Base-by-base conservation (phyloP, 2,113 vertebrate genomes). In the Chaetops frenatus region DNA sequence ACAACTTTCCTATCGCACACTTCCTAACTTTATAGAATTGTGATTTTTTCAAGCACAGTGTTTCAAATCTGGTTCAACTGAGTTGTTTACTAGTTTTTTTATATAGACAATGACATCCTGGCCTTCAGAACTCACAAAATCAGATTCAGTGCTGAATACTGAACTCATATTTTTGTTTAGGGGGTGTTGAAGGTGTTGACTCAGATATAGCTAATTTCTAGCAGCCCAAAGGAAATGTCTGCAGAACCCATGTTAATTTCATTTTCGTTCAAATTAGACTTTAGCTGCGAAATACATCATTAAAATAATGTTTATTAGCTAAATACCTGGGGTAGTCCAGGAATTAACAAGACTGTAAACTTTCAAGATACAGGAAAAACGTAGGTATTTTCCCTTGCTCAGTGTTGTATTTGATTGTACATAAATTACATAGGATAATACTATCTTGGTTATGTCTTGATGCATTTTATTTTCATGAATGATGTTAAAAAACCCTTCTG, bases 191-290 rank as follows among this genome's bases (percentile, higher is more conserved):
- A 47, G 20, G 4, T 53, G 36, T 80, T 83, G 27, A 62, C 66
- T 93, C 17, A 69, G 10, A 33, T 70, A 5, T 6, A 65, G n/a
- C 9, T 69, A 29, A 62, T 50, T 58, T 81, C 35, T 45, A 44
- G 23, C 1, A 1, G 5, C 13, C 36, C 50, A 66, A 72, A 74
- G 7, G 6, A 89, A 66, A 48, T 23, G 2, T 35, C 27, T 77
- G 21, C 25, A 57, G 29, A 72, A 17, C 3, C 29, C 15, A 14
- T 0, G 0, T 15, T 57, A 10, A 42, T 50, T 29, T 74, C 3
- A 35, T 79, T 85, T 54, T 45, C 10, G 1, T 7, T 73, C 12
- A 47, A 67, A 31, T 60, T 86, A 40, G 11, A 69, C 42, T 51
- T 92, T 36, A 89, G 4, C 10, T 61, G 27, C 57, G 65, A 80